These are phyloP conservation scores for Palaemon carinicauda DNA, from an alignment of 1,140 invertebrate species.

Conservation along the genomic window DNA sequence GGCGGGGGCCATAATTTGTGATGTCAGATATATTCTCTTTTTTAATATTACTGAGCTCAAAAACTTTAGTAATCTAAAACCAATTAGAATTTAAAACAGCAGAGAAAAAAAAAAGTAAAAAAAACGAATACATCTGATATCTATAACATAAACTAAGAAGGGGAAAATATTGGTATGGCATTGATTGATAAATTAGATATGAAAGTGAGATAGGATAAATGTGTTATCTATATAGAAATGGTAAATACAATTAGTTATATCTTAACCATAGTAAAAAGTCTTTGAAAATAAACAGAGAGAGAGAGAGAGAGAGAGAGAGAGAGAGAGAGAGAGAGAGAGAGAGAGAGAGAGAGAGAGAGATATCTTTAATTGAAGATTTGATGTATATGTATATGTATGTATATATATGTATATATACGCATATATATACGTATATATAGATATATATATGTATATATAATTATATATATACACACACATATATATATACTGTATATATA, in stretches of 20 bases:
- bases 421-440: background rate
- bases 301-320: background rate
- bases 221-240: background rate
- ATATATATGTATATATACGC: background rate
- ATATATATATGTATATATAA: background rate
- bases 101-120: too few species aligned
- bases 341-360: background rate
- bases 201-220: background rate
- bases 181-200: background rate
- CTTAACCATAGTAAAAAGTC: too few species aligned
- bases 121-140: too few species aligned
- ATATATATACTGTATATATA: background rate
- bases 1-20: background rate
- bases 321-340: background rate
- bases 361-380: background rate
- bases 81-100: too few species aligned
- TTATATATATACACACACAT: background rate
- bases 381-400: background rate
- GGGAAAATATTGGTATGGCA: background rate
- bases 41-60: too few species aligned
- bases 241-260: too few species aligned
- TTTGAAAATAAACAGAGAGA: background rate
- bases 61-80: too few species aligned
- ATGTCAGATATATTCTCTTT: too few species aligned
- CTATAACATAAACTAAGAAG: too few species aligned